Evolutionary conservation across 2,888 invertebrate species (phyloP), one percentile per base, ranked within the genome.

Genomic region (Drosophila multiciliata): DNA sequence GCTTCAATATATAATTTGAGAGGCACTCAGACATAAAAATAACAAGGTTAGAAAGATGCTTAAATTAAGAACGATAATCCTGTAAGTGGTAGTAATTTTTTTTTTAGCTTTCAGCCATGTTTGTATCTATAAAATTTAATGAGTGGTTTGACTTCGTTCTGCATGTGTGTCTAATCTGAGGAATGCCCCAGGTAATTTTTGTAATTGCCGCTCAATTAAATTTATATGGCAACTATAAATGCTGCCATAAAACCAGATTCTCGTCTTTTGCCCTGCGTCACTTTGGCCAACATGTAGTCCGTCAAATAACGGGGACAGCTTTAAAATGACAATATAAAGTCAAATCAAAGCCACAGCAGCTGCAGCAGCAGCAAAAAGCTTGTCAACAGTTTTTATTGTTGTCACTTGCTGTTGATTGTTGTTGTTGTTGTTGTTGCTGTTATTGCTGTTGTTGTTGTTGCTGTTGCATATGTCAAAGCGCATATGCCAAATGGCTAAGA

Each of bases 341-440:
- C 78, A 80, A 81, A 74, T 79, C 89, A 80, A 76, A 72, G 81
- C 83, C 86, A 78, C 78, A 77, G 75, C 45, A 49, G 58, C 52
- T 35, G 32, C 23, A 53, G 55, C 26, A 36, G 11, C 80, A 75
- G 67, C 40, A 52, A 80, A 88, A 72, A 64, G 73, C 52, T 64
- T 80, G 78, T 83, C 78, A 78, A 68, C 73, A 75, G 78, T 81
- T 77, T 67, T 62, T 66, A 53, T 59, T 66, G 65, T 48, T 52
- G 40, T 26, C 58, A 54, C 61, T 20, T 49, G 6, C 23, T 23
- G n/a, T 50, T 29, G 45, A 23, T 26, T 57, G 17, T 57, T 9
- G 17, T 49, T 49, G 26, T 5, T 26, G 26, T 17, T 36, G 29
- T 54, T 12, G 17, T 7, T 38, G n/a, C 0, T 17, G 38, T 0